Evolutionary conservation across 2,113 vertebrate species (phyloP).

Genomic region (Tychaedon coryphoeus): DNA sequence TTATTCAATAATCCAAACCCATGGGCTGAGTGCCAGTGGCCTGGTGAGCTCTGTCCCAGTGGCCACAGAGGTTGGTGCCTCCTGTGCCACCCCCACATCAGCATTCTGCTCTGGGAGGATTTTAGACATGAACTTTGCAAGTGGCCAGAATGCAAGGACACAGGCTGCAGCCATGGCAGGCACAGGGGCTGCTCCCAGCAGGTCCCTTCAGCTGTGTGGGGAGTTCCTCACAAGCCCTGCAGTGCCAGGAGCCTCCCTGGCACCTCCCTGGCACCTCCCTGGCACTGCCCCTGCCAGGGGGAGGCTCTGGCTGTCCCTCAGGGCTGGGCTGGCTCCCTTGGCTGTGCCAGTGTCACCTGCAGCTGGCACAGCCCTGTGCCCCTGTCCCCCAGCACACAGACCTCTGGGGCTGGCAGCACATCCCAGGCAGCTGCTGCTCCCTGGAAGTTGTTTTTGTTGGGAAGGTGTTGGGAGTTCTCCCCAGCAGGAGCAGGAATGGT

Average conservation of each 20-base stretch:
- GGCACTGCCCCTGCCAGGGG: background rate
- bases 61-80: background rate
- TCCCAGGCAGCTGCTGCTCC: background rate
- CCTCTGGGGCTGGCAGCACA: background rate
- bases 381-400: rapidly evolving
- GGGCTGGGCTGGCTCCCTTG: too few species aligned
- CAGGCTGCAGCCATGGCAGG: background rate
- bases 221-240: background rate
- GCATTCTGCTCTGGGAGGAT: rapidly evolving
- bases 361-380: background rate
- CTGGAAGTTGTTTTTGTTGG: background rate
- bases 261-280: background rate
- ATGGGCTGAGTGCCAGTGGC: background rate
- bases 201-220: too few species aligned
- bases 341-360: background rate
- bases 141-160: background rate
- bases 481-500: background rate
- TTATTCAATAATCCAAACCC: background rate
- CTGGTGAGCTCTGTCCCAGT: background rate
- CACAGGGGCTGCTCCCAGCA: background rate
- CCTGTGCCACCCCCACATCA: background rate
- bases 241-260: background rate
- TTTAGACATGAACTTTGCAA: rapidly evolving
- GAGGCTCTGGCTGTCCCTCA: background rate
- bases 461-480: background rate